Evolutionary conservation across 1,140 invertebrate genomes (phyloP).

Genomic region (Rhagoletis zephyria): DNA sequence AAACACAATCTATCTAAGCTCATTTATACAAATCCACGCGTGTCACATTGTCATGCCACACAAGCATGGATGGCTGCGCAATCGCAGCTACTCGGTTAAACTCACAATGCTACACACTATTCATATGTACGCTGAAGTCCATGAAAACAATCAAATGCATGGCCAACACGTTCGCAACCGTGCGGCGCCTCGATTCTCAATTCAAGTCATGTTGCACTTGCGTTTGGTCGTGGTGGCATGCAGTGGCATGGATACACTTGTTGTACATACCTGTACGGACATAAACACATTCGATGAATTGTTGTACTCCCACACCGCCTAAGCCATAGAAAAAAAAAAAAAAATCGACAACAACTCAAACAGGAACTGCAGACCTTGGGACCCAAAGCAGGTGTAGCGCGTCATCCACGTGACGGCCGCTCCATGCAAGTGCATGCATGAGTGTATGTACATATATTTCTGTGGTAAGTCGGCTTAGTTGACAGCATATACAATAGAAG

Average conservation of each 20-base stretch:
- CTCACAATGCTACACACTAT: not conserved
- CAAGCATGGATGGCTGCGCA: slow-evolving; percentile 9
- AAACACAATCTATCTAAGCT: not conserved
- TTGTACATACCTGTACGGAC: not conserved
- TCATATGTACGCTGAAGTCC: not conserved
- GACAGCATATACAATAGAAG: not conserved
- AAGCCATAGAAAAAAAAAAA: not conserved
- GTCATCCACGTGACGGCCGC: not conserved
- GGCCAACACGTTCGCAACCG: slow-evolving; percentile 4
- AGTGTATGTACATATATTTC: not conserved
- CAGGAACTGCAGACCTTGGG: slow-evolving; percentile 35
- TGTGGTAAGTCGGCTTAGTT: not conserved
- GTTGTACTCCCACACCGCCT: slow-evolving; percentile 27
- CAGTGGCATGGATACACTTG: slow-evolving; percentile 16
- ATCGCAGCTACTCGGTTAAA: not conserved
- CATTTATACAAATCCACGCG: slow-evolving; percentile 39
- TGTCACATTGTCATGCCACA: slow-evolving; percentile 16
- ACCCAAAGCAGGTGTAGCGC: slow-evolving; percentile 32
- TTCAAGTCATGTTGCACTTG: slow-evolving; percentile 50
- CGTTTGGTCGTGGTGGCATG: slow-evolving; percentile 43
- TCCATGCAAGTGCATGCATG: not conserved
- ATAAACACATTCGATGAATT: slow-evolving; percentile 17
- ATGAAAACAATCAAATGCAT: slow-evolving; percentile 7
- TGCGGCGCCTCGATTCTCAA: slow-evolving; percentile 44
- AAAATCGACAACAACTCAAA: slow-evolving; percentile 32